Base-by-base conservation (phyloP, 2,797 vertebrate species). In the Anguilla megastoma region DNA sequence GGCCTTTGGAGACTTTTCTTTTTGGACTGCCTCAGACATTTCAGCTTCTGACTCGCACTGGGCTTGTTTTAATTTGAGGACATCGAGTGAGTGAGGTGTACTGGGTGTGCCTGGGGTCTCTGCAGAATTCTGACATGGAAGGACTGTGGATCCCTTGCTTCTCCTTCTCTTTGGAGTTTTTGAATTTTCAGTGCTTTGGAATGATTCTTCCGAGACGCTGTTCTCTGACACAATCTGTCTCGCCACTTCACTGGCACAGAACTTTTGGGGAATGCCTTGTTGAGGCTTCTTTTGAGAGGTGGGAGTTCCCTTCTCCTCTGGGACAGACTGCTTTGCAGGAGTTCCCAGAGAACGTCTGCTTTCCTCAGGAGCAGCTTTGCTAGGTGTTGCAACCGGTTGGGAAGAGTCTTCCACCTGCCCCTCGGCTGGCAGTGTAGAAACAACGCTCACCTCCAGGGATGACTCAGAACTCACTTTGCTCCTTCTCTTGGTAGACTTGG, bases 81-180 rank as follows among this genome's bases (percentile, higher is more conserved):
- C 10, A 86, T 60, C 80, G 14, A 87, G 33, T 36, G 71, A 86
- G 82, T 79, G 86, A 41, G 74, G n/a, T 16, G 63, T 21, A 71
- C 21, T 0, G 18, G 71, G 85, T 12, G 21, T 89, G 18, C 82
- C 87, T 0, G 82, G 85, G 0, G 84, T 87, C 14, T 41, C 84
- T 0, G 48, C 63, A 58, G 89, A 27, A 85, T 88, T 90, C 30
- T 80, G 83, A 9, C 90, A 84, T 69, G 90, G 90, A 58, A 52
- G 50, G 12, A 60, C 16, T 83, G 33, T 6, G 69, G 66, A 69
- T 41, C 54, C 91, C 24, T 87, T 92, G 84, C 93, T 95, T 89
- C 89, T 93, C 79, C 95, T 93, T 30, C 91, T 92, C 86, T 87
- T 86, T 0, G 94, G 91, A 0, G 94, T 95, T 86, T 92, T 94